Percentiles rank a stretch among this genome's conserved stretches.
phyloP scores from a whole-genome alignment of 2,797 vertebrate genomes.

The Eidolon dupreanum region DNA sequence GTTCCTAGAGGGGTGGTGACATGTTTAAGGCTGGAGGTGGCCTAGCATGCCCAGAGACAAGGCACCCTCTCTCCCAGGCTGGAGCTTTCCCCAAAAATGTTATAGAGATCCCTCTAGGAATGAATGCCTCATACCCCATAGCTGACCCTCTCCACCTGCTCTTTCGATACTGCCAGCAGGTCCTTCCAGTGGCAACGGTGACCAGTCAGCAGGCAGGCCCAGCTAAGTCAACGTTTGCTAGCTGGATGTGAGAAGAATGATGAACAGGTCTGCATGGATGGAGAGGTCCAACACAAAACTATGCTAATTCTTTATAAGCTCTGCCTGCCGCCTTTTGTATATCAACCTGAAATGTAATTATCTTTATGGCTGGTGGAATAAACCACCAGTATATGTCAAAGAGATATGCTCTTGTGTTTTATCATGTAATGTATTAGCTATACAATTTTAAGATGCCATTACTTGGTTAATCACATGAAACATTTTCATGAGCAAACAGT shows the following conservation, averaged over 20 bases:
- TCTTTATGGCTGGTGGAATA: conserved; percentile 83
- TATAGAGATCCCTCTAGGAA: neutral
- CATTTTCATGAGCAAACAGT: conserved; percentile 82
- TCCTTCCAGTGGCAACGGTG: neutral
- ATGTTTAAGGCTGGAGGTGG: neutral
- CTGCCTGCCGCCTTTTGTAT: conserved; percentile 79
- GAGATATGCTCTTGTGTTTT: conserved; percentile 83
- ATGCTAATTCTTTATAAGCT: conserved; percentile 77
- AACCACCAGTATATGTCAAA: conserved; percentile 85
- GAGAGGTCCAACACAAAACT: conserved; percentile 64
- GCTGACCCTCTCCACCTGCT: neutral
- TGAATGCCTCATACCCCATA: neutral
- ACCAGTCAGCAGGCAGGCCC: neutral
- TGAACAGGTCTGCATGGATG: conserved; percentile 66
- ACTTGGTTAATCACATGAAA: conserved; percentile 85
- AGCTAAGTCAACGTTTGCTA: conserved; percentile 38
- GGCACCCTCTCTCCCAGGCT: neutral
- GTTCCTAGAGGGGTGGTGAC: neutral
- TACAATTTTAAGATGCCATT: conserved; percentile 85
- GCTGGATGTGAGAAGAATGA: conserved; percentile 60
- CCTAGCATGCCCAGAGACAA: neutral
- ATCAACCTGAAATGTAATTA: conserved; percentile 85
- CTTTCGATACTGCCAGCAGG: neutral
- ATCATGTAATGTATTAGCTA: conserved; percentile 84
- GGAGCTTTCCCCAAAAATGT: neutral